A percentile compares a stretch with the other conserved stretches of the same genome.
phyloP scores from a whole-genome alignment of 2,113 vertebrate species.

The Corythaixoides concolor region DNA sequence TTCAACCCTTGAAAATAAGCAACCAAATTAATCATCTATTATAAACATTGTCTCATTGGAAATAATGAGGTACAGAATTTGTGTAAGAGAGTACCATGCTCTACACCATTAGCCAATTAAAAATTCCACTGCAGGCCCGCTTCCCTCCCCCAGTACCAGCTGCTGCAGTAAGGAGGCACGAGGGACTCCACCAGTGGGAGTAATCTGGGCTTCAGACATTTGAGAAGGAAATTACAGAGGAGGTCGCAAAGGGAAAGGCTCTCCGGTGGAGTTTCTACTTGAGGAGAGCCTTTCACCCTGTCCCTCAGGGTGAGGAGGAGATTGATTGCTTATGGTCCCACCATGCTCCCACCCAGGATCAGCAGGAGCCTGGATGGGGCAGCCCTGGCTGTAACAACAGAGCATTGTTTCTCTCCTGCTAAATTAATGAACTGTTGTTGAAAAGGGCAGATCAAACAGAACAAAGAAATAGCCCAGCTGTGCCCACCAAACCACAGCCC shows the following conservation, averaged over 20 bases:
- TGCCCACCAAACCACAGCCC: neutral
- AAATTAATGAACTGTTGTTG: neutral
- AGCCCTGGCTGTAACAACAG: too few species aligned
- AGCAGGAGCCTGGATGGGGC: accelerated
- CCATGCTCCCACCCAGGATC: neutral
- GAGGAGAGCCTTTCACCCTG: neutral
- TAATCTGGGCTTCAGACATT: neutral
- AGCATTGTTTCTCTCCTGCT: neutral
- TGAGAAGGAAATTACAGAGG: neutral
- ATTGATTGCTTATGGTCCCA: neutral
- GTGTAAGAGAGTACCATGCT: neutral
- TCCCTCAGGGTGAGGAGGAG: too few species aligned
- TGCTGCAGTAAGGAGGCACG: neutral
- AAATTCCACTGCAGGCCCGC: neutral
- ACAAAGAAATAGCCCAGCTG: neutral
- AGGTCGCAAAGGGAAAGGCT: neutral
- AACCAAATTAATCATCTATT: neutral
- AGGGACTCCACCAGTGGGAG: too few species aligned
- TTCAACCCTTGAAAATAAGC: neutral
- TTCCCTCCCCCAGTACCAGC: neutral
- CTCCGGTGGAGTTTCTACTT: neutral
- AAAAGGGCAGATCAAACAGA: neutral
- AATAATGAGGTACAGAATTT: neutral
- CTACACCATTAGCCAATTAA: neutral
- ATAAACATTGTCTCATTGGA: neutral